Evolutionary conservation across 1,140 invertebrate genomes (phyloP), one percentile per base, ranked within the genome.

Genomic region (Phocides pigmalion): DNA sequence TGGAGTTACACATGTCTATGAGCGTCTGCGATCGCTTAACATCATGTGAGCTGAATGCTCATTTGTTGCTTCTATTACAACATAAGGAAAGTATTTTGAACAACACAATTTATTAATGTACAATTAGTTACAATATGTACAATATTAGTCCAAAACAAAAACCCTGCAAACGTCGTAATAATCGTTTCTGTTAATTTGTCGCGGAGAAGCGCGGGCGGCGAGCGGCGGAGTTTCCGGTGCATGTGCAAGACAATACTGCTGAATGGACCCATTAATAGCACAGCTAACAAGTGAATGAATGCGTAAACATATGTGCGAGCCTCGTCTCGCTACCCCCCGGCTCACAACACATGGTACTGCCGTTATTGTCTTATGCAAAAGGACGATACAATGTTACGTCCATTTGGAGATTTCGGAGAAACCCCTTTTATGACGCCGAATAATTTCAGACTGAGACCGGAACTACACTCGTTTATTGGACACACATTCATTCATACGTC

Each of bases 261-360:
- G 81, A 89, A 88, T 89, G 88, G 82, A 79, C 76, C 75, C 83
- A 87, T 87, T 85, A 89, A 87, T 87, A 88, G 83, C 83, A 79
- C 72, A 42, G 72, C 69, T 53, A 16, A 37, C 53, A 77, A 82
- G 71, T 88, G 84, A 89, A 87, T 90, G 87, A 87, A 71, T 74
- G 79, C 70, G 84, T 86, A 86, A 83, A 84, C 84, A 90, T 79
- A 84, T 90, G 87, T 84, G 79, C 70, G 59, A 65, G 51, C 56
- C 62, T 70, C 64, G 70, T 68, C 64, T 69, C 68, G 70, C 78
- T 76, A 79, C 80, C 84, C 79, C 79, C 79, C 72, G 78, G 67
- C 76, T 72, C 66, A 67, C 61, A 63, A 74, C 82, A 84, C 73
- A 83, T 84, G 82, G 69, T 56, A 58, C 25, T 58, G 54, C 41